phyloP scores from a whole-genome alignment of 2,797 vertebrate species.

The Paratrypauchen microcephalus region DNA sequence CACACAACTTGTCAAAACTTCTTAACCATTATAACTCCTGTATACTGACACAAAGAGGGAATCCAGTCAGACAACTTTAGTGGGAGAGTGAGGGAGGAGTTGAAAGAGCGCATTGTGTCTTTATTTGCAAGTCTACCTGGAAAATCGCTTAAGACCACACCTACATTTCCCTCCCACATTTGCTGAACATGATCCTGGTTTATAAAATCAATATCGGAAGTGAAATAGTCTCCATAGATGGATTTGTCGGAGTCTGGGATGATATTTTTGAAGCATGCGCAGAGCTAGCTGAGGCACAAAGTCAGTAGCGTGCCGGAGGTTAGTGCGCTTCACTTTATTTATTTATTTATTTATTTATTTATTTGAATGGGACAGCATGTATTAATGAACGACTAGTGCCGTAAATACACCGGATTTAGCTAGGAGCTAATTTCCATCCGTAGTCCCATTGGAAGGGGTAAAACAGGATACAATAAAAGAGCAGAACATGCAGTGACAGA shows the following conservation, averaged over 20 bases:
- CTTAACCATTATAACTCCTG: constrained; percentile 32
- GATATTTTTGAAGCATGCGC: constrained; percentile 18
- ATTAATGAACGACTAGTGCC: too few species aligned
- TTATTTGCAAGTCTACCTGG: constrained; percentile 79
- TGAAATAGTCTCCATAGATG: constrained; percentile 17
- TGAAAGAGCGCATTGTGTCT: constrained; percentile 36
- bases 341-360: too few species aligned
- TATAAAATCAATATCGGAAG: constrained; percentile 64
- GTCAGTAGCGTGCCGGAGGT: constrained; percentile 19
- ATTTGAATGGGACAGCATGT: too few species aligned
- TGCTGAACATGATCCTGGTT: constrained; percentile 51
- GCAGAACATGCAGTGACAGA: too few species aligned
- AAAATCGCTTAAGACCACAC: constrained; percentile 77
- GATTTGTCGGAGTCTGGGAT: constrained; percentile 22
- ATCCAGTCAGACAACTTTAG: constrained; percentile 77
- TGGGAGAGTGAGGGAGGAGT: constrained; percentile 52
- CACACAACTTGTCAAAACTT: constrained; percentile 51
- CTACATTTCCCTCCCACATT: constrained; percentile 68
- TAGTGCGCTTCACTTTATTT: constrained; percentile 29
- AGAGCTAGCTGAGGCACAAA: constrained; percentile 28
- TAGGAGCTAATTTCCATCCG: too few species aligned
- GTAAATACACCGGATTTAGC: too few species aligned
- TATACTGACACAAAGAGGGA: constrained; percentile 51
- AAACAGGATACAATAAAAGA: too few species aligned
- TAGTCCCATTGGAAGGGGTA: too few species aligned